These are phyloP conservation scores for Amazona finschi DNA, from an alignment of 2,797 vertebrate species.

Conservation along the genomic window DNA sequence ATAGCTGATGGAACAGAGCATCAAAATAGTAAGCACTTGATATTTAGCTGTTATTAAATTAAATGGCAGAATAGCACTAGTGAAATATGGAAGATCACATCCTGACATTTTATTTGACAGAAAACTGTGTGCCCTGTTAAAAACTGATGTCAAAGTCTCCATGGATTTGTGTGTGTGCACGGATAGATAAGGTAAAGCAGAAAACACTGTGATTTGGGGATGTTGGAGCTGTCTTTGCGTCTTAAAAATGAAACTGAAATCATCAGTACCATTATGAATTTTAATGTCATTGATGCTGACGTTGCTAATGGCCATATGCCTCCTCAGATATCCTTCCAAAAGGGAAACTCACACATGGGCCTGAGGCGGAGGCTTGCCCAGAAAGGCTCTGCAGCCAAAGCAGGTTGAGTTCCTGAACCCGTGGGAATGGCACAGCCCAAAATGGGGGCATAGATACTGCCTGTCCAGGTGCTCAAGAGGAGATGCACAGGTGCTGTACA, in stretches of 20 bases:
- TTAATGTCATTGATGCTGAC: background rate
- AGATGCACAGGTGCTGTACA: rapidly evolving
- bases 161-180: background rate
- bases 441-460: background rate
- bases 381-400: rapidly evolving
- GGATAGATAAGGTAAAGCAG: background rate
- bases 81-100: conserved; percentile 30
- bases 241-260: background rate
- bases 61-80: background rate
- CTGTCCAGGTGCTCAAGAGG: background rate
- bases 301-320: background rate
- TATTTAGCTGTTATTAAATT: conserved; percentile 52
- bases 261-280: background rate
- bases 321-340: background rate
- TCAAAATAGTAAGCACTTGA: conserved; percentile 47
- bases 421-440: background rate
- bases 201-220: background rate
- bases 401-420: background rate
- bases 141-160: background rate
- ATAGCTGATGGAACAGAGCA: background rate
- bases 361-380: background rate
- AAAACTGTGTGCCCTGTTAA: background rate
- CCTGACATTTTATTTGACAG: conserved; percentile 32
- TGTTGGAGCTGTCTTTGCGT: background rate
- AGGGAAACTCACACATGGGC: background rate